phyloP scores from a whole-genome alignment of 2,113 vertebrate species.

The Seriola aureovittata region DNA sequence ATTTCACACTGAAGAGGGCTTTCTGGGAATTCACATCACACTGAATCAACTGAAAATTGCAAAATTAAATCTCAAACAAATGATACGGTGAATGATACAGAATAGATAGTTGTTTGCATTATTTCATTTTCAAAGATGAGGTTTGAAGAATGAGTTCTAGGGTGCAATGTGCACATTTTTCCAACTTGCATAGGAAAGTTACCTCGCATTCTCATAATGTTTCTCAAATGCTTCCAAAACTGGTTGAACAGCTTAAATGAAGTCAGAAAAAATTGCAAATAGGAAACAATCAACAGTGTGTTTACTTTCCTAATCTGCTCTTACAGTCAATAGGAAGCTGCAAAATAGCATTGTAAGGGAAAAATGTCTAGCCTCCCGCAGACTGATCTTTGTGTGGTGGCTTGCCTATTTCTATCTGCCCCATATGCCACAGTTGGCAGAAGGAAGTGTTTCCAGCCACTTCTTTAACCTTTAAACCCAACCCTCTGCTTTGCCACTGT shows the following conservation, averaged over 20 bases:
- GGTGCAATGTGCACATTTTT: too few species aligned
- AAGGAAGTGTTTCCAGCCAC: slow-evolving; percentile 37
- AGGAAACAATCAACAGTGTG: neutral
- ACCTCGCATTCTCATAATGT: neutral
- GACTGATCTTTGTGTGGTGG: slow-evolving; percentile 1
- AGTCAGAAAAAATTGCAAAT: neutral
- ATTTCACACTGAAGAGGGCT: neutral
- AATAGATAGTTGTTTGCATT: neutral
- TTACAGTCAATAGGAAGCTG: neutral
- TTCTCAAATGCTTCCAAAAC: slow-evolving; percentile 2
- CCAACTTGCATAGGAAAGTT: neutral
- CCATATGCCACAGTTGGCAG: slow-evolving; percentile 60
- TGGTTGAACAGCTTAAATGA: neutral
- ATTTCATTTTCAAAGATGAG: neutral
- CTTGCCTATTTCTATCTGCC: slow-evolving; percentile 40
- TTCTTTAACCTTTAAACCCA: slow-evolving; percentile 45
- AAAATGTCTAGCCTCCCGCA: slow-evolving; percentile 1
- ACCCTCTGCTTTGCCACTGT: slow-evolving; percentile 22
- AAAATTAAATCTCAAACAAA: neutral
- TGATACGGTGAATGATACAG: neutral
- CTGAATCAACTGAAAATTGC: neutral
- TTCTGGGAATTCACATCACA: too few species aligned
- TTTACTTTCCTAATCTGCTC: neutral
- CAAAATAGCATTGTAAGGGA: neutral
- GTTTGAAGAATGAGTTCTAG: too few species aligned